Evolutionary conservation across 2,888 invertebrate genomes (phyloP).

Genomic region (Eristalinus aeneus): DNA sequence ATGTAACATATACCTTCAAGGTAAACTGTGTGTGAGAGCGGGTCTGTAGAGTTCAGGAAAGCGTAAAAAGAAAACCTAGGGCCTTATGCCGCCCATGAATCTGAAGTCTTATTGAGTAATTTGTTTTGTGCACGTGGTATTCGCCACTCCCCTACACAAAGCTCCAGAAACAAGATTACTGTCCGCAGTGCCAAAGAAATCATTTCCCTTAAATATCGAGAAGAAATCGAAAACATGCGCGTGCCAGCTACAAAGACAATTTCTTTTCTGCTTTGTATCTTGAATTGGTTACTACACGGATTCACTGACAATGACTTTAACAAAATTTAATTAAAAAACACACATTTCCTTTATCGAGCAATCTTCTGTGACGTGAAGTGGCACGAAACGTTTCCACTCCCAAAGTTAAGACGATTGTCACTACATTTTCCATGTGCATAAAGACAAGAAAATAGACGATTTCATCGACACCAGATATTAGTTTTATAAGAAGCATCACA

Average conservation of each 20-base stretch:
- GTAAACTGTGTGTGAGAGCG: background rate
- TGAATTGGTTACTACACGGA: background rate
- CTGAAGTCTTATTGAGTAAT: background rate
- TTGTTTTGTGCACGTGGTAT: background rate
- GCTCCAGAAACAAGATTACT: background rate
- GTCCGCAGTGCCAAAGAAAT: background rate
- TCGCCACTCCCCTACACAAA: background rate
- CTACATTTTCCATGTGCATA: background rate
- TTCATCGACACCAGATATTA: conserved; percentile 25
- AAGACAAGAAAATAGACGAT: background rate
- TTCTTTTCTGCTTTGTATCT: background rate
- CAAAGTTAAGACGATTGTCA: background rate
- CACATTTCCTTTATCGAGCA: background rate
- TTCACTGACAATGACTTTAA: conserved; percentile 5
- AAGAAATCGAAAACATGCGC: background rate
- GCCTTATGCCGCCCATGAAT: background rate
- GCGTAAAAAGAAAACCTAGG: background rate
- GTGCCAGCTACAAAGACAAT: background rate
- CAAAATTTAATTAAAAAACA: conserved; percentile 35
- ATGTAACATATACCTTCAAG: background rate
- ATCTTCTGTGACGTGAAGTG: background rate
- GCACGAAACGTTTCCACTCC: background rate
- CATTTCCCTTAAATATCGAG: background rate
- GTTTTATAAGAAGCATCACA: conserved; percentile 9
- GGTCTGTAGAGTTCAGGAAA: background rate